Evolutionary conservation across 2,888 invertebrate genomes (phyloP), one percentile per base, ranked within the genome.

Genomic region (Unio delphinus): DNA sequence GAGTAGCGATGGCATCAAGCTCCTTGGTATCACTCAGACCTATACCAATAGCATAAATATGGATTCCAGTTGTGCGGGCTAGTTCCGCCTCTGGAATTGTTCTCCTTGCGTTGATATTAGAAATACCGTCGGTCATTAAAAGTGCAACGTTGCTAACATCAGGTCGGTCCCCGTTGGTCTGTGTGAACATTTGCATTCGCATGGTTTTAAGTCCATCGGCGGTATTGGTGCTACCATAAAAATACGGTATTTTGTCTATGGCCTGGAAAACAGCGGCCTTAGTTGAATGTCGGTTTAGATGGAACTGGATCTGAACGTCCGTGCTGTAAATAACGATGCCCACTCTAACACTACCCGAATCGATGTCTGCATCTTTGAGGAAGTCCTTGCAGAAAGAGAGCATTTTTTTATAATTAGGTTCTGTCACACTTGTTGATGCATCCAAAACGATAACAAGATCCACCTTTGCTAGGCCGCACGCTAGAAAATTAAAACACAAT

Each of bases 181-280:
- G 63, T 5, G 76, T 79, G 70, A 84, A 87, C 80, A 85, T 81
- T 54, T 74, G 60, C 4, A 69, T 65, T 55, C 84, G 80, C 80
- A 85, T 83, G 17, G 81, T 75, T 23, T 83, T 73, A 1, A 88
- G 70, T n/a, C 84, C 87, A 64, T 82, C 81, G 20, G 84, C 87
- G 15, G 87, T 87, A 78, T 88, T 85, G 23, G 87, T 88, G 61
- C 83, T 83, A 26, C 86, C 86, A 64, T 80, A 82, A 26, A 78
- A 78, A 65, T 85, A 85, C 4, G 78, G 80, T 45, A 85, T 83
- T 4, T 67, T 68, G 61, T 77, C 80, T 56, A 86, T 80, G 26
- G 84, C 84, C 28, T 72, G 70, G 63, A 75, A 77, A 4, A 86
- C 68, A 11, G 74, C 80, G 28, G 75, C 73, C n/a, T 75, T 81